Evolutionary conservation across 1,140 invertebrate species (phyloP), one percentile per base, ranked within the genome.

Genomic region (Ceratitis capitata): DNA sequence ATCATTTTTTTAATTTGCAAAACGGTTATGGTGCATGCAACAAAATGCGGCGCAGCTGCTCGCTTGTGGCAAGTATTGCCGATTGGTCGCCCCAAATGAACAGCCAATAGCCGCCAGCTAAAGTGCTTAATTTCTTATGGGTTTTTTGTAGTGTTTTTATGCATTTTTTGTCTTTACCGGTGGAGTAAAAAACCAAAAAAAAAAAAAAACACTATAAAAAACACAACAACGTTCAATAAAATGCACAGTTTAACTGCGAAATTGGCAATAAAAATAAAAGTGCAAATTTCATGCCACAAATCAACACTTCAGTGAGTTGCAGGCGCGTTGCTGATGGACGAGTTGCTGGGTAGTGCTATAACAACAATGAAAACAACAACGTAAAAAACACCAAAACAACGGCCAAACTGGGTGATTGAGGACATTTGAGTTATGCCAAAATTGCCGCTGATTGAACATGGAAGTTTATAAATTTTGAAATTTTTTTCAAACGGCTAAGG

Each of bases 1-100:
- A 85, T 85, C 85, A 85, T 82, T 78, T 82, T 85, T 82, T 82
- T 85, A 85, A 85, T 85, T 85, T 85, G 69, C 85, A 85, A 82
- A 58, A 85, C 85, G 49, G 74, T 85, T 69, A 85, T 85, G 85
- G 51, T 85, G 64, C 47, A 83, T 83, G 82, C 82, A 53, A 83
- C 26, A 78, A 78, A 74, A 74, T 74, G 35, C 51, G 39, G 83
- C 47, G 45, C n/a, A 53, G 14, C 56, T 49, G 82, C 35, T 82
- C 14, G n/a, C 23, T 83, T 51, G 47, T 49, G 14, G 47, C 35
- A 14, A 3, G 39, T 23, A 78, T 45, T 23, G 32, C 23, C 32
- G 64, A 35, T 39, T 78, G 69, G 69, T 16, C 69, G 32, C 7
- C 35, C 39, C 35, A 64, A 45, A 45, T 78, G 69, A 23, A 78